Base-by-base conservation (phyloP, 2,797 vertebrate genomes). In the Holocentrus rufus region DNA sequence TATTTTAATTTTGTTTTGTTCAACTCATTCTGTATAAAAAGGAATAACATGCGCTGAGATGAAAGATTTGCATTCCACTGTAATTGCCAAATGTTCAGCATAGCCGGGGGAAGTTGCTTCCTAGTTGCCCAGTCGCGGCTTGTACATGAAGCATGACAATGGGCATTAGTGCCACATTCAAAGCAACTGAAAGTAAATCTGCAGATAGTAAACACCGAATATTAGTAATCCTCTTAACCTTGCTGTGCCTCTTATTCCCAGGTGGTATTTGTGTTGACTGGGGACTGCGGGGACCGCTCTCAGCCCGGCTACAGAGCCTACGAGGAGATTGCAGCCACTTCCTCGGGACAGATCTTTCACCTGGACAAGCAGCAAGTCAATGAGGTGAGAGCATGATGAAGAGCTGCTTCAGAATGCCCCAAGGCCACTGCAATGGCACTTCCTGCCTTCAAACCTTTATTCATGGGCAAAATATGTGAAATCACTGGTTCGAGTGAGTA, bases 221-320 rank as follows among this genome's bases (percentile, higher is more conserved):
- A 62, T 67, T 30, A 39, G 72, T 86, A 85, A 88, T 83, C 82
- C 65, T 71, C 76, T 81, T 82, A 69, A 72, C 67, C 59, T 72
- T 72, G 72, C 63, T 74, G 56, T 44, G 18, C 59, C 74, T 31
- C 39, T 67, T 15, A 1, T 79, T 83, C 88, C 60, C 89, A 98
- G 97, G 96, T 98, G 87, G 96, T 98, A 76, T 98, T 98, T 4
- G 97, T 99, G 88, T 84, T 99, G 93, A 99, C 97, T 0, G 97
- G 97, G 34, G 97, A 99, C 89, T 99, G 97, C 1, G 97, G 97
- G 1, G 96, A 98, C 91, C 95, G 96, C 61, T 95, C 94, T 49
- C 97, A 99, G 74, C 97, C 96, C 0, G 97, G 97, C 59, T 98
- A 99, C 91, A 94, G 92, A 20, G 96, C 91, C 0, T 99, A 96